Percentiles rank a stretch among this genome's conserved stretches.
phyloP scores from a whole-genome alignment of 2,888 invertebrate genomes.

The Stomorhina lunata region DNA sequence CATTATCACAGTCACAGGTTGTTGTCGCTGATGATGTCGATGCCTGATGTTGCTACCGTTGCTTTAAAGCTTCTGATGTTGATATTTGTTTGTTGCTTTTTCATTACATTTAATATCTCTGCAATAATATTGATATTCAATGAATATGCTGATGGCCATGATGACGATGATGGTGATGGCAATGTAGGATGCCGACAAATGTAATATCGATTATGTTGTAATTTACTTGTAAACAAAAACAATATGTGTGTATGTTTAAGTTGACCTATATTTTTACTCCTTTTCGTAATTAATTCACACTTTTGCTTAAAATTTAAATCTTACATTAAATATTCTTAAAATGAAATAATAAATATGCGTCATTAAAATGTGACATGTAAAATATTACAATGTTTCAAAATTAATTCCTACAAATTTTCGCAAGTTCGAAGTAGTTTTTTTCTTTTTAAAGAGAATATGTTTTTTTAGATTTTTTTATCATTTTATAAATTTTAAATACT shows the following conservation, averaged over 20 bases:
- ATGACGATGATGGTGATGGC: not conserved
- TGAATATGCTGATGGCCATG: constrained; percentile 8
- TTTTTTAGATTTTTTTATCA: too few relatives aligned
- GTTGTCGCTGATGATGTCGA: constrained; percentile 45
- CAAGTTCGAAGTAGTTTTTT: too few relatives aligned
- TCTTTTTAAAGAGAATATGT: too few relatives aligned
- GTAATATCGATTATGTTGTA: not conserved
- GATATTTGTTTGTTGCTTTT: constrained; percentile 38
- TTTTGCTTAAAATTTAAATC: not conserved
- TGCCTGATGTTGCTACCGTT: constrained; percentile 62
- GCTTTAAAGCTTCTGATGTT: constrained; percentile 65
- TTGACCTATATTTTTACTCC: not conserved
- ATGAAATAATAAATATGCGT: too few relatives aligned
- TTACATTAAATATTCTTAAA: too few relatives aligned
- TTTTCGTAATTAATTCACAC: not conserved
- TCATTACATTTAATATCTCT: constrained; percentile 28
- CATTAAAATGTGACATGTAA: too few relatives aligned
- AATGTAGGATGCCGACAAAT: not conserved
- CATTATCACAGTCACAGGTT: constrained; percentile 47
- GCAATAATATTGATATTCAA: constrained; percentile 11
- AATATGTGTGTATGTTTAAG: not conserved
- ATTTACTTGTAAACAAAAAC: constrained; percentile 24
- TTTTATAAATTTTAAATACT: not conserved
- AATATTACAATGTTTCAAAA: too few relatives aligned
- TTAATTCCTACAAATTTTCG: too few relatives aligned